These are phyloP conservation scores for Cyclophora albipunctata DNA, from an alignment of 2,888 invertebrate species.

Conservation along the genomic window DNA sequence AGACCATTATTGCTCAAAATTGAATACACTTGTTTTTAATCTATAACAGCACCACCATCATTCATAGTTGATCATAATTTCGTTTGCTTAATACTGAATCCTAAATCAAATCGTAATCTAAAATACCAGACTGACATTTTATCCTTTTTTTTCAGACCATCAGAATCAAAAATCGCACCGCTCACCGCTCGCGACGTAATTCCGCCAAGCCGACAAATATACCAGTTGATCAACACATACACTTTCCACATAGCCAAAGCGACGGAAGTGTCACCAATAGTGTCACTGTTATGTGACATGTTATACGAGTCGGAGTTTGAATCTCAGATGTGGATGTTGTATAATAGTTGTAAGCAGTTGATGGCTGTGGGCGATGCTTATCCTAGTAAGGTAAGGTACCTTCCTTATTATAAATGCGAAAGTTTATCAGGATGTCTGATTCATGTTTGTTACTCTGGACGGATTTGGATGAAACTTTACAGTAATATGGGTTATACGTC, in stretches of 20 bases:
- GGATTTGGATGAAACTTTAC: no score
- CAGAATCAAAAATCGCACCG: slow-evolving; percentile 86
- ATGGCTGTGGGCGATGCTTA: slow-evolving; percentile 92
- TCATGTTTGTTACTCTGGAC: no score
- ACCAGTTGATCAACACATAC: slow-evolving; percentile 91
- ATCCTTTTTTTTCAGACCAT: slow-evolving; percentile 75
- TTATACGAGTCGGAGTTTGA: slow-evolving; percentile 97
- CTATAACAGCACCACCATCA: no score
- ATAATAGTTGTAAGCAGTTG: slow-evolving; percentile 91
- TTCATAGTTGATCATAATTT: no score
- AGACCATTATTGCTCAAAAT: no score
- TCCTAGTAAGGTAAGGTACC: slow-evolving; percentile 80
- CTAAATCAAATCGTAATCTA: no score
- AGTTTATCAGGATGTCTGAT: no score
- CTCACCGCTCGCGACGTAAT: slow-evolving; percentile 88
- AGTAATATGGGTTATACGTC: no score
- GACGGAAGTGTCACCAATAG: slow-evolving; percentile 84
- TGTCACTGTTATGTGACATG: slow-evolving; percentile 87
- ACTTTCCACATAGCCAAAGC: slow-evolving; percentile 87
- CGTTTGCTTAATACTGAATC: no score
- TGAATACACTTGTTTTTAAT: no score
- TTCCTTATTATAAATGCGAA: no score
- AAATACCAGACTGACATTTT: no score
- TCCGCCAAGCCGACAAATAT: slow-evolving; percentile 91
- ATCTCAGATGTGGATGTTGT: slow-evolving; percentile 97